These are phyloP conservation scores for Dunckerocampus dactyliophorus DNA, from an alignment of 2,113 vertebrate species.

Conservation along the genomic window DNA sequence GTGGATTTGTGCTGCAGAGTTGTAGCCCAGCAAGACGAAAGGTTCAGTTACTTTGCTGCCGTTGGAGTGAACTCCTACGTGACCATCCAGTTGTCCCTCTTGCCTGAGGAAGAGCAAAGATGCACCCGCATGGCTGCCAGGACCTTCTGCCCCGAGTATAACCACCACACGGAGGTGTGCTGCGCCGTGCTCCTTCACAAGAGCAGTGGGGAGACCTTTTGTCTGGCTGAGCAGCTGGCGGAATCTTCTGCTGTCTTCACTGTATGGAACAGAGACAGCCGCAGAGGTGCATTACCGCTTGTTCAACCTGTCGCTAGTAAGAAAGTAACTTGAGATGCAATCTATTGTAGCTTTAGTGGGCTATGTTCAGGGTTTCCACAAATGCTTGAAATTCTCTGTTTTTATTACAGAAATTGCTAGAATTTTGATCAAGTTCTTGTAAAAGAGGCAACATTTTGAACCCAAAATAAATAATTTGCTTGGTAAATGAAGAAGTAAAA, in stretches of 20 bases:
- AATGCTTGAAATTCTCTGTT: no score
- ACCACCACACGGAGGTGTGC: constrained; percentile 76
- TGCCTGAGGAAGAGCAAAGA: constrained; percentile 71
- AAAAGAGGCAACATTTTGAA: no score
- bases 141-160: constrained; percentile 87
- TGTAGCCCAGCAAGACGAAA: constrained; percentile 73
- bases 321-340: no score
- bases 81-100: constrained; percentile 78
- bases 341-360: no score
- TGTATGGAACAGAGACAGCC: constrained; percentile 79
- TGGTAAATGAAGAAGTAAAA: no score
- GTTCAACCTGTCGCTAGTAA: not conserved
- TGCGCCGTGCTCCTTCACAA: constrained; percentile 77
- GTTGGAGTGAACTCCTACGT: constrained; percentile 84
- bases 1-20: constrained; percentile 62
- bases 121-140: constrained; percentile 72
- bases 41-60: constrained; percentile 69
- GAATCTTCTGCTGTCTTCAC: constrained; percentile 77
- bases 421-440: no score
- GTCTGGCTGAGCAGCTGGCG: constrained; percentile 84
- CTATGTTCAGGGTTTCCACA: no score
- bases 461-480: no score
- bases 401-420: no score
- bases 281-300: constrained; percentile 40
- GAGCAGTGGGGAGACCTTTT: constrained; percentile 78